Conservation (phyloP, 2,888 invertebrate species). For the Odontocolon sp. region DNA sequence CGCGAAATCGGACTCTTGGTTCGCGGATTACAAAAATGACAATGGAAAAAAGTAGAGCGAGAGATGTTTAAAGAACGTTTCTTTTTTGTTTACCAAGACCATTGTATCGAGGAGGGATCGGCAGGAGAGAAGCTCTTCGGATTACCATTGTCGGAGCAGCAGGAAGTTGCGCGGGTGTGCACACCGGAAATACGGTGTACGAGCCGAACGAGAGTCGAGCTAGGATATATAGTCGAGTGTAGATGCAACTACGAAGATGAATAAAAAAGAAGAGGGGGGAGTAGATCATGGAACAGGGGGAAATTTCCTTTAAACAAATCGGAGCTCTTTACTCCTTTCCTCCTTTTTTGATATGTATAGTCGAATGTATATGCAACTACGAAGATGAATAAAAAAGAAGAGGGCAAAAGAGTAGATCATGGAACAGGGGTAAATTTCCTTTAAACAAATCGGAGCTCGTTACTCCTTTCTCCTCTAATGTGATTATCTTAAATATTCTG, state of each 20-base stretch:
- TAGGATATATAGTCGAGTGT: neutral
- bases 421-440: neutral
- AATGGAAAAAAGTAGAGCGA: neutral
- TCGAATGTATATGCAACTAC: neutral
- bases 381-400: neutral
- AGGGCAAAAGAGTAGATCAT: neutral
- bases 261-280: neutral
- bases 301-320: conserved; percentile 11
- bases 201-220: conserved; percentile 22
- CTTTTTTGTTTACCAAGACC: conserved; percentile 9
- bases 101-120: conserved; percentile 35
- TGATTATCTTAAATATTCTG: too few species aligned
- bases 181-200: conserved; percentile 54
- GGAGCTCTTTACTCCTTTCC: conserved; percentile 11
- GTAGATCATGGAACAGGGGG: neutral
- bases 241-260: neutral
- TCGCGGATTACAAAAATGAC: neutral
- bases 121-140: conserved; percentile 22
- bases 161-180: conserved; percentile 39
- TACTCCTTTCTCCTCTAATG: conserved; percentile 1
- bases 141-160: conserved; percentile 51
- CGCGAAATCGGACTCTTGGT: neutral
- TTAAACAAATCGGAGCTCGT: conserved; percentile 19
- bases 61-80: conserved; percentile 5
- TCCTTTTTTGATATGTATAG: neutral